These are phyloP conservation scores for Drosophila kurseongensis DNA, from an alignment of 1,140 invertebrate species.

Conservation along the genomic window DNA sequence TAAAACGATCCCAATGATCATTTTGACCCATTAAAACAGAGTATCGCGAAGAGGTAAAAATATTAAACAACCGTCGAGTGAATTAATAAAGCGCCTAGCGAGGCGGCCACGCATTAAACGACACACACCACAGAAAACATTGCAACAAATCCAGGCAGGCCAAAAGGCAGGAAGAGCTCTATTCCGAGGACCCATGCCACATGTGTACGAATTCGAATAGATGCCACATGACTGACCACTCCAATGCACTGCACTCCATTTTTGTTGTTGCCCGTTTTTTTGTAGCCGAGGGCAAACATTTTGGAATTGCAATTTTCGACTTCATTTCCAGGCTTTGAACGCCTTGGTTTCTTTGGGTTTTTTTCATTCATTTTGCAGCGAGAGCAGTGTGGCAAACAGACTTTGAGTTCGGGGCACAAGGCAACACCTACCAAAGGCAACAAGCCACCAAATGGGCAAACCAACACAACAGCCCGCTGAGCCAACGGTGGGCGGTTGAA, in stretches of 20 bases:
- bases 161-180: conserved; percentile 25
- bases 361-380: conserved; percentile 10
- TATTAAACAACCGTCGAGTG: conserved; percentile 76
- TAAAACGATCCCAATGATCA: neutral
- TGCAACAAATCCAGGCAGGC: conserved; percentile 47
- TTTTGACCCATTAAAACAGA: neutral
- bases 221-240: conserved; percentile 74
- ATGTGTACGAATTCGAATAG: conserved; percentile 65
- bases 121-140: conserved; percentile 58
- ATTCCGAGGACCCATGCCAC: conserved; percentile 43
- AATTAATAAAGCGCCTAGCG: conserved; percentile 75
- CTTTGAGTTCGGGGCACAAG: conserved; percentile 36
- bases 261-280: conserved; percentile 37
- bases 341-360: conserved; percentile 26
- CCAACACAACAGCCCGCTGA: conserved; percentile 44
- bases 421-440: conserved; percentile 74
- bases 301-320: conserved; percentile 83
- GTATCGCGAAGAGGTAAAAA: conserved; percentile 42
- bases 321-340: conserved; percentile 71
- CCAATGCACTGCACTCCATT: conserved; percentile 56
- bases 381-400: conserved; percentile 8
- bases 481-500: conserved; percentile 23
- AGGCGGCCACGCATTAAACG: conserved; percentile 77
- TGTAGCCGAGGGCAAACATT: conserved; percentile 78
- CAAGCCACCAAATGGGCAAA: conserved; percentile 51